Percentiles rank a stretch among this genome's conserved stretches.
Evolutionary conservation across 2,113 vertebrate species (phyloP).

Genomic region (Dromaius novaehollandiae): DNA sequence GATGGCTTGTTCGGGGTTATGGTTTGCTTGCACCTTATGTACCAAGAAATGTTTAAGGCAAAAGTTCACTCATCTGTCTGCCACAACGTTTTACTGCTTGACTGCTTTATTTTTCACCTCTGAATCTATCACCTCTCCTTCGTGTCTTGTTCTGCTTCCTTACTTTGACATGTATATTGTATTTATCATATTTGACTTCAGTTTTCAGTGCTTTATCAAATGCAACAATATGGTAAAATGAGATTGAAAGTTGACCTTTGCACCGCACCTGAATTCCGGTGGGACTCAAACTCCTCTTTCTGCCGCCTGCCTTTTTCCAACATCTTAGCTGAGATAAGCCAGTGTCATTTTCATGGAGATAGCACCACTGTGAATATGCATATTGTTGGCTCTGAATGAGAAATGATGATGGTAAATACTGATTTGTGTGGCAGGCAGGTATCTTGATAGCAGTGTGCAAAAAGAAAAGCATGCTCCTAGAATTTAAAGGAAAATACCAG

Average conservation of each 20-base stretch:
- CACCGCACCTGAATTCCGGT: fast-evolving
- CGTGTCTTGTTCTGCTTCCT: neutral
- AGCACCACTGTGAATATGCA: neutral
- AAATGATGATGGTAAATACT: neutral
- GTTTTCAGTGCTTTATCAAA: neutral
- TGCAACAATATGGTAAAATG: neutral
- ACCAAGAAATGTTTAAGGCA: no score
- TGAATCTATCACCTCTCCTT: neutral
- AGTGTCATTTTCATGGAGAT: neutral
- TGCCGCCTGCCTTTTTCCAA: neutral
- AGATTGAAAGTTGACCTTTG: neutral
- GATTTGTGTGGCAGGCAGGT: neutral
- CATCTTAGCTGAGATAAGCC: neutral
- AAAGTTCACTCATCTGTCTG: no score
- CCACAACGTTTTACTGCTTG: neutral
- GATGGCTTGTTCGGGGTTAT: no score
- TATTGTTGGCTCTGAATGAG: neutral
- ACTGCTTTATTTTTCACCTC: neutral
- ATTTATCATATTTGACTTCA: neutral
- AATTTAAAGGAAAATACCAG: neutral
- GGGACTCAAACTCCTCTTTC: neutral
- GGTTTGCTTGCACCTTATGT: no score
- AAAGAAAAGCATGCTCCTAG: neutral
- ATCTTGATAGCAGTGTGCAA: neutral
- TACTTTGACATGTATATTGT: neutral